Percentiles rank a stretch among this genome's conserved stretches.
Conservation (phyloP, 1,140 invertebrate species). For the Wiebesia pumilae region DNA sequence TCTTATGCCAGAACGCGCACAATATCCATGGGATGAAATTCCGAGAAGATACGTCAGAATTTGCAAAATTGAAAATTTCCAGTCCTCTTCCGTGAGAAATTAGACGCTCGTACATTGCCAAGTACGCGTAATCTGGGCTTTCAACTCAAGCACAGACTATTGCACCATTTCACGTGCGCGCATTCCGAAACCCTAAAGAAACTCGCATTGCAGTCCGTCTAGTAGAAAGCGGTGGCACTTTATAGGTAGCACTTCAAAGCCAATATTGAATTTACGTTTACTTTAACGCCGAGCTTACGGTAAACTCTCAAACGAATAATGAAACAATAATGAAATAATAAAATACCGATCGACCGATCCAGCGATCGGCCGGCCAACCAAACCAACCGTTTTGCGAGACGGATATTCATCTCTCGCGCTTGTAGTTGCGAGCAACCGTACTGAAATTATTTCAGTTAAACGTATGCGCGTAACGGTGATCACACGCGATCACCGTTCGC, state of each 20-base stretch:
- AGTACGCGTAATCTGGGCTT: too few relatives aligned
- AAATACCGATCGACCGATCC: too few relatives aligned
- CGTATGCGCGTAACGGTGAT: neutral
- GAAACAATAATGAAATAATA: neutral
- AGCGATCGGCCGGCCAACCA: neutral
- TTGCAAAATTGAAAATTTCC: neutral
- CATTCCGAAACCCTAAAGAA: neutral
- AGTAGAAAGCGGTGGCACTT: neutral
- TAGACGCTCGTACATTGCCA: neutral
- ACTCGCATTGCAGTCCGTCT: neutral
- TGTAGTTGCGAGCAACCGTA: neutral
- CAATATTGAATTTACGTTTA: neutral
- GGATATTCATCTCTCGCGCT: neutral
- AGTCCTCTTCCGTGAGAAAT: neutral
- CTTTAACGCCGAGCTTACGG: neutral
- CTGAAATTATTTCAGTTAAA: conserved; percentile 23
- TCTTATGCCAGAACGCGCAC: neutral
- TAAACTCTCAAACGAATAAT: neutral
- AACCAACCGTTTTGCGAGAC: neutral
- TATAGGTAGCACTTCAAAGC: conserved; percentile 22
- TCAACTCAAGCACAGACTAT: too few relatives aligned
- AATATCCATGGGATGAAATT: neutral
- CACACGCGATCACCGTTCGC: neutral
- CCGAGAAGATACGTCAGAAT: neutral
- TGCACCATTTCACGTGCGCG: neutral